Conservation (phyloP, 2,113 vertebrate species). For the Ariopsis seemanni region DNA sequence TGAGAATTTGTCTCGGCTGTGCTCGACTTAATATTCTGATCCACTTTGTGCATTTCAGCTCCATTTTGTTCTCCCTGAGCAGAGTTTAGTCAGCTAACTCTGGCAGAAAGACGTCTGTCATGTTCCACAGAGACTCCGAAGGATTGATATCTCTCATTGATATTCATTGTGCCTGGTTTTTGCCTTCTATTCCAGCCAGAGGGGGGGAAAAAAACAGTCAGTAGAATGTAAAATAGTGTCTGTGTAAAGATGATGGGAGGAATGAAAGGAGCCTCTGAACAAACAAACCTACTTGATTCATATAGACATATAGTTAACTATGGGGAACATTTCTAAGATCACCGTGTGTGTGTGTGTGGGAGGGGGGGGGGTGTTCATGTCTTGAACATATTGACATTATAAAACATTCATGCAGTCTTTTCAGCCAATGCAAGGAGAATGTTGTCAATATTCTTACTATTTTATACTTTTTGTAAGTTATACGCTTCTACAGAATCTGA, state of each 20-base stretch:
- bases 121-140: conserved; percentile 47
- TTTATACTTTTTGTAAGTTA: not conserved
- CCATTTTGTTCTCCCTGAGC: conserved; percentile 50
- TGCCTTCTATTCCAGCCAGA: conserved; percentile 40
- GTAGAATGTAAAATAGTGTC: conserved; percentile 47
- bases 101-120: conserved; percentile 46
- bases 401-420: not conserved
- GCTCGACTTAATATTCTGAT: conserved; percentile 46
- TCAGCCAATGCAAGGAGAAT: not conserved
- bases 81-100: conserved; percentile 49
- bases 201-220: conserved; percentile 50
- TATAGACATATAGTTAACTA: not conserved
- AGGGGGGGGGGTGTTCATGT: not conserved
- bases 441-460: not conserved
- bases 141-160: conserved; percentile 54
- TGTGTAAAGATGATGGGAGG: not conserved
- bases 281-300: not conserved
- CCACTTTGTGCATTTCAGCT: conserved; percentile 39
- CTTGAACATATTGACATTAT: not conserved
- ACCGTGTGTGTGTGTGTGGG: not conserved
- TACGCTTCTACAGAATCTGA: not conserved
- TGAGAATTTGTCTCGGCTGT: not conserved
- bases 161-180: conserved; percentile 48
- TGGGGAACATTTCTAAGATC: not conserved
- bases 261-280: not conserved